Base-by-base conservation (phyloP, 2,888 invertebrate genomes). In the Muscina levida region DNA sequence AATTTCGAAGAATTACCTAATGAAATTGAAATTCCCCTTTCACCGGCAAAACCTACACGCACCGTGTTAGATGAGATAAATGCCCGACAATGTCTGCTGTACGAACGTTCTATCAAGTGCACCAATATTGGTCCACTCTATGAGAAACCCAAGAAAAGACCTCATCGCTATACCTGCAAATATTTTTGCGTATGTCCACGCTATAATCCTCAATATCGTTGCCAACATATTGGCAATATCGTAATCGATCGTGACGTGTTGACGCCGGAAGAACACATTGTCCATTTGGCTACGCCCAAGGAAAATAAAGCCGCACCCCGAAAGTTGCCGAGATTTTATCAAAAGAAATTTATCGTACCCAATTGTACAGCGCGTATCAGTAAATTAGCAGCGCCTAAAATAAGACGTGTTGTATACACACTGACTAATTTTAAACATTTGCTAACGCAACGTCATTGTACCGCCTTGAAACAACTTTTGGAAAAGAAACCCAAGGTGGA, bases 221-320 rank as follows among this genome's bases (percentile, higher is more conserved):
- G 90, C 72, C 85, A 87, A 66, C 90, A 90, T 74, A 82, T 85
- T 0, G 90, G 87, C 1, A 87, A 88, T 75, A 86, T 89, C 1
- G 86, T 88, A 10, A 85, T 90, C 22, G 88, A 90, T 72, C 85
- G 90, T 10, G 89, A 89, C 83, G 85, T 89, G 53, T 77, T 90
- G 0, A 87, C 88, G 0, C 83, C 85, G n/a, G 84, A 86, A 51
- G 90, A 90, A 26, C 89, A 90, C 77, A 85, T 88, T 0, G 87
- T 87, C 46, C 87, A 85, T 70, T 74, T 90, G 53, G 86, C 90
- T 1, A 87, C 87, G 0, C 90, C 91, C 6, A 89, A 87, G 15
- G 83, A 85, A n/a, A 85, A 87, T 62, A 79, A 83, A 2, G 76
- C 84, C 0, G 84, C 85, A 1, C 83, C 72, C 0, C 77, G 80